phyloP scores from a whole-genome alignment of 2,113 vertebrate genomes.

The Protobothrops flavoviridis region DNA sequence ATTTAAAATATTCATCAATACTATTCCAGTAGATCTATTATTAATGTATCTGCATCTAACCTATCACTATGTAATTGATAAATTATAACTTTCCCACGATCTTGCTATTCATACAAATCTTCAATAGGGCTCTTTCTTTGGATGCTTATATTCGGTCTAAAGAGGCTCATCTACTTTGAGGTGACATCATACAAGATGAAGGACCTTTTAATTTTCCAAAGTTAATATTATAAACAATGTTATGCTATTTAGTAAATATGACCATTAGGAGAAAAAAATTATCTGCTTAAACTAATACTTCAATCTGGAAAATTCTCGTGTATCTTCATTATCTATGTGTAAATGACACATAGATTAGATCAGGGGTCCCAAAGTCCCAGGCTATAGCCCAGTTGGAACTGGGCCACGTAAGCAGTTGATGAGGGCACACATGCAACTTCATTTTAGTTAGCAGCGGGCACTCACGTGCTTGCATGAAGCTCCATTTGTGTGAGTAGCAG shows the following conservation, averaged over 20 bases:
- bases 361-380: neutral
- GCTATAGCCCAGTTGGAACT: neutral
- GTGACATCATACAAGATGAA: neutral
- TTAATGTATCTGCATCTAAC: neutral
- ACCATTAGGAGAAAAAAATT: neutral
- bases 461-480: neutral
- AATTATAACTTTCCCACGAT: neutral
- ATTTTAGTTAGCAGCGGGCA: neutral
- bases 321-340: neutral
- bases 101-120: too few species aligned
- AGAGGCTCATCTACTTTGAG: neutral
- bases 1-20: neutral
- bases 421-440: neutral
- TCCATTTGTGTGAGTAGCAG: neutral
- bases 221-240: neutral
- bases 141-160: neutral
- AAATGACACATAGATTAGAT: neutral
- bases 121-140: neutral
- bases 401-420: neutral
- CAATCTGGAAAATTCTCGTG: neutral
- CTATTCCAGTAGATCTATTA: neutral
- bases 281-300: neutral
- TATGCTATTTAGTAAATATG: neutral
- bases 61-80: neutral
- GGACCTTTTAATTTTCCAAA: neutral